These are phyloP conservation scores for Cyrtorhinus lividipennis DNA, from an alignment of 1,140 invertebrate species.

Conservation along the genomic window DNA sequence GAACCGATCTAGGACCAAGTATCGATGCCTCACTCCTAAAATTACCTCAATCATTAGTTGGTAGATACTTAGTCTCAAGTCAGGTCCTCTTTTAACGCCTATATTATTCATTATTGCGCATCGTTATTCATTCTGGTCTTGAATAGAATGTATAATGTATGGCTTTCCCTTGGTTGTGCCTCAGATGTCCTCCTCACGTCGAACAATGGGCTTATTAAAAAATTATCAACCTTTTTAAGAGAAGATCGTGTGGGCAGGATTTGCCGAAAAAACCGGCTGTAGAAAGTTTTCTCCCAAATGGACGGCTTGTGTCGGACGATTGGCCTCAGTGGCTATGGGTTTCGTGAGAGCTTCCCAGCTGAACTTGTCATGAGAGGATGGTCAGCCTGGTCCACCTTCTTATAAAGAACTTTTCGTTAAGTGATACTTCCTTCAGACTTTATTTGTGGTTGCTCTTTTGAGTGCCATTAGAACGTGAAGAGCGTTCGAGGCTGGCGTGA, in stretches of 20 bases:
- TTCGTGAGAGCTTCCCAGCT: not conserved
- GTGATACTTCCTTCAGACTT: not conserved
- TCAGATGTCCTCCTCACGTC: no score
- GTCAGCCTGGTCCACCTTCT: not conserved
- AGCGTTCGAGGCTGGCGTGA: not conserved
- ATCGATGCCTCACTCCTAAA: no score
- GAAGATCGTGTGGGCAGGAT: not conserved
- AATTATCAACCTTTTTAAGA: no score
- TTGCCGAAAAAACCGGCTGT: not conserved
- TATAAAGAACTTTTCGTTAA: not conserved
- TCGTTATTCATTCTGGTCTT: no score
- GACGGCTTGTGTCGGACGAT: not conserved
- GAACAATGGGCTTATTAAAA: no score
- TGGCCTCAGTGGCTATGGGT: not conserved
- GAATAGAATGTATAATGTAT: no score
- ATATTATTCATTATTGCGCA: no score
- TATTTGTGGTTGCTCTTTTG: not conserved
- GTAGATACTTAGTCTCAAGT: no score
- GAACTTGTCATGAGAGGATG: not conserved
- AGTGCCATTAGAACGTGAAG: not conserved
- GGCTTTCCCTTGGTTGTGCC: no score
- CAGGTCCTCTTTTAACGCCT: no score
- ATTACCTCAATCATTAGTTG: no score
- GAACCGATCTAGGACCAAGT: not conserved
- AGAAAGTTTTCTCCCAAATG: not conserved